A percentile compares a stretch with the other conserved stretches of the same genome.
Conservation (phyloP, 2,888 invertebrate genomes). For the Nasonia oneida region DNA sequence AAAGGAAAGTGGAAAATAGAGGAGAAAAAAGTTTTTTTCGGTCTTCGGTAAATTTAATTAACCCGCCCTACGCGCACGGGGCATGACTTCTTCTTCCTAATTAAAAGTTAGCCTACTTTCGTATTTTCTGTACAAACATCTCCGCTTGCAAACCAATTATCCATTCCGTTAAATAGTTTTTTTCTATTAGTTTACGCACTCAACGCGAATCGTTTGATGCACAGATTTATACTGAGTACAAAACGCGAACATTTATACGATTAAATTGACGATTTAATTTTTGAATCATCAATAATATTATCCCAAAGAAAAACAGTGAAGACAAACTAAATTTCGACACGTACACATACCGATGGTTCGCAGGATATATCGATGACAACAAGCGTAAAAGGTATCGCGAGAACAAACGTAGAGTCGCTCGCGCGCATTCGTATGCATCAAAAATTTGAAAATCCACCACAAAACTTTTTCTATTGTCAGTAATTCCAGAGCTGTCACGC, state of each 20-base stretch:
- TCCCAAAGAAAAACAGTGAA: too few species aligned
- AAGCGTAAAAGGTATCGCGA: not conserved
- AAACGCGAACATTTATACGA: not conserved
- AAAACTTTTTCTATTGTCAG: slow-evolving; percentile 32
- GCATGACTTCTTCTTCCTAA: slow-evolving; percentile 12
- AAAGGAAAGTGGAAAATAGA: not conserved
- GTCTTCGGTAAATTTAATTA: slow-evolving; percentile 16
- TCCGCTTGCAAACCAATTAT: not conserved
- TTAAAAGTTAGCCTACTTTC: slow-evolving; percentile 14
- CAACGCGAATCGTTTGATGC: too few species aligned
- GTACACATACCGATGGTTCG: too few species aligned
- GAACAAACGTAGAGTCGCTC: not conserved
- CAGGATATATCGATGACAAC: not conserved
- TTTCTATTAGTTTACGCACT: not conserved
- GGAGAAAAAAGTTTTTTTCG: not conserved
- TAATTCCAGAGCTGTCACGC: not conserved
- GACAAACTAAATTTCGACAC: too few species aligned
- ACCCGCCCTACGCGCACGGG: not conserved
- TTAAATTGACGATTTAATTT: not conserved
- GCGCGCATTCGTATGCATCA: not conserved
- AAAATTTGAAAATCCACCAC: slow-evolving; percentile 2
- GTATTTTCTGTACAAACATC: slow-evolving; percentile 1
- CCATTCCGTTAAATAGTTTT: not conserved
- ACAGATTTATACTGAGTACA: too few species aligned
- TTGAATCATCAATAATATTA: not conserved